Conservation (phyloP, 1,140 invertebrate genomes). For the Bombus pascuorum region DNA sequence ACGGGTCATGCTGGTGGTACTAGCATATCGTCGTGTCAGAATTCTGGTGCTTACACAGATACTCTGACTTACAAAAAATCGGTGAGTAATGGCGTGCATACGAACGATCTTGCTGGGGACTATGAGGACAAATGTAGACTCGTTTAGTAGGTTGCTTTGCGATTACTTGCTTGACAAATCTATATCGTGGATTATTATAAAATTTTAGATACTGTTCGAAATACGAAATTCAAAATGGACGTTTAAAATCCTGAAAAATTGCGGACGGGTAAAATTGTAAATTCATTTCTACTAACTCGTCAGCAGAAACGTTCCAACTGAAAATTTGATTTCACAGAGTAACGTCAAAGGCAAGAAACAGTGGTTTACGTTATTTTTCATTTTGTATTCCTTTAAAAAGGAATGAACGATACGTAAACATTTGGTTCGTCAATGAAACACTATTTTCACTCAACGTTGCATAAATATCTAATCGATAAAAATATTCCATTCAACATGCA, state of each 20-base stretch:
- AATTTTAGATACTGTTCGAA: not conserved
- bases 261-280: too few species aligned
- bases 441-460: not conserved
- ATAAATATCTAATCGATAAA: not conserved
- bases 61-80: slow-evolving; percentile 81
- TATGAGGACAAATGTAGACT: not conserved
- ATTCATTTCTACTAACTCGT: too few species aligned
- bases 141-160: not conserved
- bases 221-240: too few species aligned
- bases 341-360: too few species aligned
- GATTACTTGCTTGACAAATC: not conserved
- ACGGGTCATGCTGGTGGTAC: slow-evolving; percentile 75
- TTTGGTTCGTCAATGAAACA: not conserved
- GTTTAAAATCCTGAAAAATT: too few species aligned
- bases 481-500: not conserved
- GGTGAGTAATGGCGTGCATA: slow-evolving; percentile 58
- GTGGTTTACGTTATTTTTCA: not conserved
- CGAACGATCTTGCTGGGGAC: not conserved
- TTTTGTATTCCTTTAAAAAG: not conserved
- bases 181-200: not conserved
- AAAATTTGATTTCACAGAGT: too few species aligned
- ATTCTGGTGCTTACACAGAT: slow-evolving; percentile 79
- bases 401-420: not conserved
- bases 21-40: slow-evolving; percentile 80
- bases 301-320: too few species aligned